Conservation (phyloP, 2,888 invertebrate species). For the Luperina nickerlii region DNA sequence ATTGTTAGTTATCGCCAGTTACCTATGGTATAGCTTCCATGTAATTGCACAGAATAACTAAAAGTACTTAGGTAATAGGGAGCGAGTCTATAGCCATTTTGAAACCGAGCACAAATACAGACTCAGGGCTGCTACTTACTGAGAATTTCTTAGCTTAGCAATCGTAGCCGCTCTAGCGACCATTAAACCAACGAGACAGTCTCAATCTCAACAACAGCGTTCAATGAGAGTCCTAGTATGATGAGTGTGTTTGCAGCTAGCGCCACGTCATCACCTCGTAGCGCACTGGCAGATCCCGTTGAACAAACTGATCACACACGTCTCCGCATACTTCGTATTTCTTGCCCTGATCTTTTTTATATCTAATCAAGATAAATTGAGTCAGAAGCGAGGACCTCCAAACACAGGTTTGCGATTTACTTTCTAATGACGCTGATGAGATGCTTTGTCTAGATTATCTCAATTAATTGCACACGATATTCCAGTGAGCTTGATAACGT, state of each 20-base stretch:
- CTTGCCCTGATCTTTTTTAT: constrained; percentile 91
- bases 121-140: neutral
- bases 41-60: neutral
- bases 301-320: constrained; percentile 93
- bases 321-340: constrained; percentile 92
- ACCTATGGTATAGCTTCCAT: neutral
- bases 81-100: neutral
- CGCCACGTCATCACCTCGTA: constrained; percentile 82
- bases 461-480: constrained; percentile 72
- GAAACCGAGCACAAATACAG: neutral
- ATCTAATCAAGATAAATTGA: constrained; percentile 90
- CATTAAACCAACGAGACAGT: neutral
- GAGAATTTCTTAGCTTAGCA: neutral
- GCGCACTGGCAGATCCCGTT: constrained; percentile 91
- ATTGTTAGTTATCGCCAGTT: neutral
- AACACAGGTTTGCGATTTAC: constrained; percentile 85
- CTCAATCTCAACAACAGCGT: neutral
- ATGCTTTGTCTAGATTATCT: constrained; percentile 71
- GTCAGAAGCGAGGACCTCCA: constrained; percentile 90
- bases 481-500: constrained; percentile 58
- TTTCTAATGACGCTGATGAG: constrained; percentile 68
- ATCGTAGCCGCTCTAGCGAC: neutral
- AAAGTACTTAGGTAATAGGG: neutral
- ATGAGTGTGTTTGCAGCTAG: constrained; percentile 72
- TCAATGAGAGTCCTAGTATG: constrained; percentile 7